Evolutionary conservation across 1,140 invertebrate genomes (phyloP).

Genomic region (Drosophila albomicans): DNA sequence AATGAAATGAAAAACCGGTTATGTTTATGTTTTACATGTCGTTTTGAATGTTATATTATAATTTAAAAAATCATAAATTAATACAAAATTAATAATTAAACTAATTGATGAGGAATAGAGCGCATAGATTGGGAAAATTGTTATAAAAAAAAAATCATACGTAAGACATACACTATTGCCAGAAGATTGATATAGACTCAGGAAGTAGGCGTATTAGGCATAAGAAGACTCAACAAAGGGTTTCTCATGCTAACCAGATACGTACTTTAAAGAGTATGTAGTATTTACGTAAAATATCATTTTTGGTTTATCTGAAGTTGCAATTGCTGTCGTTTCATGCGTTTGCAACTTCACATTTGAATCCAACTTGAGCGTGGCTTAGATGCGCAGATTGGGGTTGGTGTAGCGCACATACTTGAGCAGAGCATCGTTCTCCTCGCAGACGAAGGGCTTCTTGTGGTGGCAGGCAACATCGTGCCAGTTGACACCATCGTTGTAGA

Average conservation of each 20-base stretch:
- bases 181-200: slow-evolving; percentile 32
- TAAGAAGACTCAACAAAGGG: slow-evolving; percentile 19
- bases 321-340: slow-evolving; percentile 31
- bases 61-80: slow-evolving; percentile 79
- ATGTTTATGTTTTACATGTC: slow-evolving; percentile 43
- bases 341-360: slow-evolving; percentile 32
- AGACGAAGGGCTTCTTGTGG: slow-evolving; percentile 93
- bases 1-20: neutral
- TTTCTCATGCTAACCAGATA: neutral
- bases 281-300: slow-evolving; percentile 69
- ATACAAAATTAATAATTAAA: slow-evolving; percentile 80
- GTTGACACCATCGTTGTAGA: slow-evolving; percentile 94
- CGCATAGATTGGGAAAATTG: slow-evolving; percentile 47
- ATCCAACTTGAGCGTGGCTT: slow-evolving; percentile 54
- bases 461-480: slow-evolving; percentile 95
- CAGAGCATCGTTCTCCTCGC: slow-evolving; percentile 92
- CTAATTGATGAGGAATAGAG: slow-evolving; percentile 61
- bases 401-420: slow-evolving; percentile 92
- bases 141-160: slow-evolving; percentile 55
- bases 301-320: slow-evolving; percentile 70
- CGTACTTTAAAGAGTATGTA: slow-evolving; percentile 9
- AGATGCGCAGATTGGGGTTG: slow-evolving; percentile 90
- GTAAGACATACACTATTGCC: slow-evolving; percentile 47
- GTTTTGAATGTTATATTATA: slow-evolving; percentile 77
- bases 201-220: slow-evolving; percentile 24